phyloP scores from a whole-genome alignment of 2,888 invertebrate species.

The Lathronympha strigana region DNA sequence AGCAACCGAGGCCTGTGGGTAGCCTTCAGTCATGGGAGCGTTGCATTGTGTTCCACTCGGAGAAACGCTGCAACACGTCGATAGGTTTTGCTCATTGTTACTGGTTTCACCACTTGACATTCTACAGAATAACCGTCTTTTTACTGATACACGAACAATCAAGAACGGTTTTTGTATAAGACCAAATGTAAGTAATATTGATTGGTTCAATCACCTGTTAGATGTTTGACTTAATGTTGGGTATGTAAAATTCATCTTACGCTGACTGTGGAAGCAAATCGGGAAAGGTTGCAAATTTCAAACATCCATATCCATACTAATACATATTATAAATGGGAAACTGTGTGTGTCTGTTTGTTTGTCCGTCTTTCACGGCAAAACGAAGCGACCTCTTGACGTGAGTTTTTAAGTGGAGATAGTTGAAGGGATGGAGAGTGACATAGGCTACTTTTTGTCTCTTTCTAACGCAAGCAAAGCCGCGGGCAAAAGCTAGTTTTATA shows the following conservation, averaged over 20 bases:
- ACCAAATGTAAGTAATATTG: slow-evolving; percentile 7
- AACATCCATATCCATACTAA: too few relatives aligned
- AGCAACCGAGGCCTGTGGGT: slow-evolving; percentile 52
- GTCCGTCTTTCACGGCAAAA: too few relatives aligned
- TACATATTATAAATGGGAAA: background rate
- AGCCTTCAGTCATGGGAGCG: slow-evolving; percentile 64
- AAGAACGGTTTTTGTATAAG: slow-evolving; percentile 45
- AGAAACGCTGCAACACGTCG: slow-evolving; percentile 61
- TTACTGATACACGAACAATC: slow-evolving; percentile 45
- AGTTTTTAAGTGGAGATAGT: too few relatives aligned
- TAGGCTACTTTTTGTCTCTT: too few relatives aligned
- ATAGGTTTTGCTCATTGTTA: slow-evolving; percentile 67
- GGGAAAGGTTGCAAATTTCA: background rate
- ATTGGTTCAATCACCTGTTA: slow-evolving; percentile 3
- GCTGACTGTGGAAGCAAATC: background rate
- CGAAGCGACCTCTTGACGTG: too few relatives aligned
- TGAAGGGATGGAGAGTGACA: too few relatives aligned
- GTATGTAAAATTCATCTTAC: slow-evolving; percentile 3
- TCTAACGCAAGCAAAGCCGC: too few relatives aligned
- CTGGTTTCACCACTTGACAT: slow-evolving; percentile 61
- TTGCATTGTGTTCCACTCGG: slow-evolving; percentile 54
- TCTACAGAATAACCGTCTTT: slow-evolving; percentile 51
- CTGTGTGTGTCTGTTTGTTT: too few relatives aligned
- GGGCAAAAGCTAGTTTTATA: too few relatives aligned
- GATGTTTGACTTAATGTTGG: background rate